Evolutionary conservation across 2,888 invertebrate genomes (phyloP), one percentile per base, ranked within the genome.

Genomic region (Ariolimax columbianus): DNA sequence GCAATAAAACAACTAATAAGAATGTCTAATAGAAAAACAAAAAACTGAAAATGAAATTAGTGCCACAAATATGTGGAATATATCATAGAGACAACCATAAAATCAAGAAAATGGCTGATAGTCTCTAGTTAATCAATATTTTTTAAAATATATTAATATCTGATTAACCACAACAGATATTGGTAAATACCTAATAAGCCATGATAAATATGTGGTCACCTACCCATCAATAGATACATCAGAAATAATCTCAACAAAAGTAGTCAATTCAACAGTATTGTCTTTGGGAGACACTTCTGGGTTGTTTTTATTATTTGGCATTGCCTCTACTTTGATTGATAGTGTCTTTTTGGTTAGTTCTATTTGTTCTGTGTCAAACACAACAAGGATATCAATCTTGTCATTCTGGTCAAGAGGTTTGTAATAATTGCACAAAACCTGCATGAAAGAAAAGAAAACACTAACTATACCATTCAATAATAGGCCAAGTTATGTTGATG

Each of bases 141-240:
- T n/a, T n/a, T n/a, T n/a, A n/a, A n/a, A n/a, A n/a, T n/a, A n/a
- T n/a, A n/a, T n/a, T n/a, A n/a, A n/a, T n/a, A n/a, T n/a, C n/a
- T n/a, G n/a, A n/a, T n/a, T n/a, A n/a, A n/a, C n/a, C n/a, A n/a
- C n/a, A n/a, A n/a, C n/a, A n/a, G n/a, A n/a, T n/a, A n/a, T n/a
- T n/a, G n/a, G n/a, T n/a, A n/a, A n/a, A n/a, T n/a, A n/a, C n/a
- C n/a, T n/a, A n/a, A n/a, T n/a, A n/a, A n/a, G n/a, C n/a, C n/a
- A n/a, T n/a, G n/a, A n/a, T 36, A 75, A 75, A 47, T 30, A 17
- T 63, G 26, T 68, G 30, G 19, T 59, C 23, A 68, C 83, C 17
- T 63, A 87, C 87, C 87, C 83, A n/a, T 72, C 68, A n/a, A 87
- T 17, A 1, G 72, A 36, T 23, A 87, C 68, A 66, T 84, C 79